Base-by-base conservation (phyloP, 2,888 invertebrate species). In the Scaptomyza tumidula region DNA sequence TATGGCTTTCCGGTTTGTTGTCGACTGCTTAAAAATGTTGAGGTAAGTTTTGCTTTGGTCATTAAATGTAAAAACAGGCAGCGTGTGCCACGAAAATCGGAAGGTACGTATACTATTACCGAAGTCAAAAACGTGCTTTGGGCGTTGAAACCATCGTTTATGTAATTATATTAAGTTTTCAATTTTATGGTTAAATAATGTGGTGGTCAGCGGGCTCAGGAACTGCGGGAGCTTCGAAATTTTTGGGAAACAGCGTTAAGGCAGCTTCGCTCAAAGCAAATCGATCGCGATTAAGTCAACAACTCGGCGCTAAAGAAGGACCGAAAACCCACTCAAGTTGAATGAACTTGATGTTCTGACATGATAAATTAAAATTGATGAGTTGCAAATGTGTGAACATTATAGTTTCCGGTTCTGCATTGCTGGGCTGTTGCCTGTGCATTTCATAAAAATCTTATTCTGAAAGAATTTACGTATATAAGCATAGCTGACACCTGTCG, bases 121-220 rank as follows among this genome's bases (percentile, higher is more conserved):
- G 60, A 49, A 58, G 54, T 55, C 60, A 63, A 19, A 50, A 37
- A 61, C 27, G 45, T n/a, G 63, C 78, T 57, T 60, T 56, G 65
- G 85, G 85, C 85, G 76, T 78, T 78, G 69, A 66, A 58, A 62
- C 66, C 73, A 74, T 57, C 87, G 87, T 85, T 85, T 88, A 88
- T 76, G 89, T 87, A 89, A 86, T 87, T 86, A 88, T 84, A 88
- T 84, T 75, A 79, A 88, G 82, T 82, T 86, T 88, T 89, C 88
- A 89, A 89, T 88, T 88, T 88, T 86, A 88, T 89, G 79, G 89
- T 89, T 88, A 82, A 89, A 88, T 89, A 88, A 75, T 72, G 81
- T 62, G 69, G 70, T 71, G 70, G 72, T 61, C 58, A 62, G 58
- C 44, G 52, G 33, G 65, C 13, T 33, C 55, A 49, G 63, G 27